phyloP scores from a whole-genome alignment of 2,797 vertebrate genomes.

The Hypotaenidia okinawae region DNA sequence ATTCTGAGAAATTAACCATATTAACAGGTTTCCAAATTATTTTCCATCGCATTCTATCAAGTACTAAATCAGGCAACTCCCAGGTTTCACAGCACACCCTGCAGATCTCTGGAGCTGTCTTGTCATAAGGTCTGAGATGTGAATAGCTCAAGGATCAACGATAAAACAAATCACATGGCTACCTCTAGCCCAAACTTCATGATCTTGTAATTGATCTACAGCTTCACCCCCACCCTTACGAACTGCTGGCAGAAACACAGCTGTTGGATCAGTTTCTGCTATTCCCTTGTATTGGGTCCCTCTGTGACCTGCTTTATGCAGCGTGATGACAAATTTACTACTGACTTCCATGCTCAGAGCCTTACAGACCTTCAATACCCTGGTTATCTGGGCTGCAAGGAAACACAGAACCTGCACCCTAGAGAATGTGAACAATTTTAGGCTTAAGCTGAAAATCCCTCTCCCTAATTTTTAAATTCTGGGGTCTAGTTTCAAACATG shows the following conservation, averaged over 20 bases:
- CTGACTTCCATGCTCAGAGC: background rate
- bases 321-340: background rate
- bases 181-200: background rate
- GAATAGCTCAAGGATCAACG: background rate
- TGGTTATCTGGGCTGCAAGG: background rate
- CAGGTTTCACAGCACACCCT: background rate
- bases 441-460: background rate
- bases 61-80: background rate
- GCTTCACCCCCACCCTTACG: background rate
- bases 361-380: background rate
- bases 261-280: background rate
- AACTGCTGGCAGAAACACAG: background rate
- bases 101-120: background rate
- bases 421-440: background rate
- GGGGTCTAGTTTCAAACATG: background rate
- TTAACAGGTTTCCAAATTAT: background rate
- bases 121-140: background rate
- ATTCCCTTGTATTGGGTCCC: background rate
- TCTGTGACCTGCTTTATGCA: background rate
- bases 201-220: background rate
- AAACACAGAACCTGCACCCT: background rate
- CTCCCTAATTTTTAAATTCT: background rate
- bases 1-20: background rate
- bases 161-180: fast-evolving
- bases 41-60: background rate